Evolutionary conservation across 2,113 vertebrate genomes (phyloP).

Genomic region (Micromys minutus): DNA sequence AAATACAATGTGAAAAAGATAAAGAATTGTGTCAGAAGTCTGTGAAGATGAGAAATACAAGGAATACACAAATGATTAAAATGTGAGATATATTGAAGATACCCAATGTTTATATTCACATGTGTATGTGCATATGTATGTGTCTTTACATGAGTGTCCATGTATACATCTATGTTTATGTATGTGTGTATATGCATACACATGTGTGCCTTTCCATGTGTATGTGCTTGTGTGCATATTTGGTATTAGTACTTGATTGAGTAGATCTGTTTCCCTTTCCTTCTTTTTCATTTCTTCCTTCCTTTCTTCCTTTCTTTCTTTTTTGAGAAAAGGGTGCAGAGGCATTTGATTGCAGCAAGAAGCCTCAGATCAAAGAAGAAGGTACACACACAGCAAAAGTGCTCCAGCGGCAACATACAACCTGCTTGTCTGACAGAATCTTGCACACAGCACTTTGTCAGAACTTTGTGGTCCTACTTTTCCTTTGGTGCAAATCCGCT

Average conservation of each 20-base stretch:
- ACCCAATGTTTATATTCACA: background rate
- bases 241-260: conserved; percentile 8
- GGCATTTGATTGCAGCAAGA: background rate
- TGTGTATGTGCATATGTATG: background rate
- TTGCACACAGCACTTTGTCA: background rate
- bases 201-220: background rate
- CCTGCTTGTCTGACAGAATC: background rate
- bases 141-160: background rate
- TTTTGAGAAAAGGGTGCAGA: background rate
- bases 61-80: background rate
- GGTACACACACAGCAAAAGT: background rate
- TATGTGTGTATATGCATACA: background rate
- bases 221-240: background rate
- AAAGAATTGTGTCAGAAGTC: background rate
- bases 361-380: background rate
- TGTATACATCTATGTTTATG: background rate
- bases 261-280: conserved; percentile 8
- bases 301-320: background rate
- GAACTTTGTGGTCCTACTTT: conserved; percentile 1
- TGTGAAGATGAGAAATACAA: conserved; percentile 34
- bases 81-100: conserved; percentile 7
- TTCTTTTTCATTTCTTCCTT: background rate
- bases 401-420: background rate
- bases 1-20: conserved; percentile 20
- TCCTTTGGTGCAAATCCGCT: conserved; percentile 26